Base-by-base conservation (phyloP, 1,140 invertebrate genomes). In the Drosophila funebris region DNA sequence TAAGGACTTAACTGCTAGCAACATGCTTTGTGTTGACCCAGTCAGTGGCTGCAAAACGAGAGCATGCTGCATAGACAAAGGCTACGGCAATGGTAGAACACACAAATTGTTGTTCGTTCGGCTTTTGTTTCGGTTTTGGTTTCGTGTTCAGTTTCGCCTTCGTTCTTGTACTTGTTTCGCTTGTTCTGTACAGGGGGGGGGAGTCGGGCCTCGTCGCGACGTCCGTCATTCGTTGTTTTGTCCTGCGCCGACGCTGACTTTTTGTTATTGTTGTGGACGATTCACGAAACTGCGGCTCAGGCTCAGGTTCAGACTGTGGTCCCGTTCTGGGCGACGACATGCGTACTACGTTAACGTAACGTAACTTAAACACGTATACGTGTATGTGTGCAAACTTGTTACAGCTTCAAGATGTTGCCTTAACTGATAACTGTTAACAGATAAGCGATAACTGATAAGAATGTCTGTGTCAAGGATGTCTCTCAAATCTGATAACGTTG, bases 21-120 rank as follows among this genome's bases (percentile, higher is more conserved):
- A 72, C 69, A 72, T 72, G 62, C 66, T 66, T 72, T 72, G 62
- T 66, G 69, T 72, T 72, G 69, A 72, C 69, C 69, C 69, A 72
- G 62, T 72, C 69, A 72, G 53, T 14, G 44, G 53, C 13, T 13
- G 22, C 18, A 36, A 33, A 52, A 61, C 27, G 66, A 44, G 46
- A 8, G 13, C 33, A 8, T 5, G n/a, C 6, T n/a, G n/a, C 4
- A 13, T 22, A n/a, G 16, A 6, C 33, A 22, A 11, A 6, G 1
- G 18, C 1, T 3, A 6, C 1, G 16, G 18, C 11, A n/a, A 2
- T 27, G 20, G n/a, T 31, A 58, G 36, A 48, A 41, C 46, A 63
- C 33, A 41, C 39, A 54, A 67, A 29, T 37, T 57, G 43, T 67
- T 53, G 43, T 67, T 70, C 13, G 48, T 44, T 56, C 53, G 33